Conservation (phyloP, 2,797 vertebrate species). For the Iguana delicatissima region DNA sequence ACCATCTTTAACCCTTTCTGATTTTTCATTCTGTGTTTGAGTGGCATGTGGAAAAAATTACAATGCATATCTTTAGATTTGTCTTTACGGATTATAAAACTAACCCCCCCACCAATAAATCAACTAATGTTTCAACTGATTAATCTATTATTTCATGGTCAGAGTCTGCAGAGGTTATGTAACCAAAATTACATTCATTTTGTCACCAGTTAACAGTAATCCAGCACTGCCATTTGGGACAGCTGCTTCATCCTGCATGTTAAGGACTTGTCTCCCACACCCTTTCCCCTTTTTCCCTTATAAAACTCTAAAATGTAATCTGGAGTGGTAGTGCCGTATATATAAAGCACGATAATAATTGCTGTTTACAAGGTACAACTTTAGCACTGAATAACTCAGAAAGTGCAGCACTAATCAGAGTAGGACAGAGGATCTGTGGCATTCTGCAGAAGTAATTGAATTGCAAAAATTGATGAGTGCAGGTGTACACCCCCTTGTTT, state of each 20-base stretch:
- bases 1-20: neutral
- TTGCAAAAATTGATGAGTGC: neutral
- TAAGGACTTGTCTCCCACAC: neutral
- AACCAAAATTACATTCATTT: neutral
- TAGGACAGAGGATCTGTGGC: neutral
- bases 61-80: neutral
- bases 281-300: neutral
- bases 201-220: conserved; percentile 2
- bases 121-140: neutral
- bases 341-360: conserved; percentile 1
- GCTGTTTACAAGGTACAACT: neutral
- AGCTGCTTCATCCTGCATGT: neutral
- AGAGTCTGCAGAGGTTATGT: neutral
- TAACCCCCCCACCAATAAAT: neutral
- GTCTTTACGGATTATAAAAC: neutral
- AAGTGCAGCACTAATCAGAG: neutral
- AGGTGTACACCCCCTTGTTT: neutral
- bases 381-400: neutral
- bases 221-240: neutral
- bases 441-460: neutral
- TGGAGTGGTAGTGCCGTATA: neutral
- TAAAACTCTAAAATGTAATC: neutral
- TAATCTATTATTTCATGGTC: neutral
- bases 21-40: neutral
- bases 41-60: neutral